Conservation (phyloP, 2,797 vertebrate genomes). For the Myotis vivesi region DNA sequence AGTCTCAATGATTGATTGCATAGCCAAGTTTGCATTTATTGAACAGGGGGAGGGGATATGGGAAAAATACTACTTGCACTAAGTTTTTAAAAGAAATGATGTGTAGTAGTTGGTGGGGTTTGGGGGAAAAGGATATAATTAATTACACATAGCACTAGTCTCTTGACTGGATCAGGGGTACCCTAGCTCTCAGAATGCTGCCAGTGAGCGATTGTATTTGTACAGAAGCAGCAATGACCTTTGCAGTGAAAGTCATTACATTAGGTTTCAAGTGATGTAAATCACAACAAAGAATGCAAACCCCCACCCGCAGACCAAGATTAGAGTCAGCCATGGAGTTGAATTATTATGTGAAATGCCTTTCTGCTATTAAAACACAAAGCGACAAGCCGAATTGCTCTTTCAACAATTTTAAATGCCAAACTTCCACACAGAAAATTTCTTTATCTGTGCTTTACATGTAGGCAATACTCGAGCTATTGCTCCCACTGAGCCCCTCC, state of each 20-base stretch:
- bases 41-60: constrained; percentile 65
- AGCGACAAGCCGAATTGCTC: constrained; percentile 79
- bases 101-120: constrained; percentile 28
- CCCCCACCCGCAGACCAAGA: constrained; percentile 79
- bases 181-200: constrained; percentile 81
- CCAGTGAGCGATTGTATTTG: constrained; percentile 81
- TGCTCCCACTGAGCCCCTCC: background rate
- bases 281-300: constrained; percentile 85
- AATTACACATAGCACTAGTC: constrained; percentile 84
- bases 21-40: constrained; percentile 70
- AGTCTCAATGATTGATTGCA: constrained; percentile 77
- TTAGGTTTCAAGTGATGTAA: constrained; percentile 84
- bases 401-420: constrained; percentile 77
- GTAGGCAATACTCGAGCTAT: background rate
- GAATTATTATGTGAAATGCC: constrained; percentile 84
- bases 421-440: constrained; percentile 43
- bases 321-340: constrained; percentile 79
- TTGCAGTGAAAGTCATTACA: constrained; percentile 83
- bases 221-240: constrained; percentile 77
- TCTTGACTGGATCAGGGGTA: constrained; percentile 82
- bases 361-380: constrained; percentile 82
- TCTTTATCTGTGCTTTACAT: constrained; percentile 31
- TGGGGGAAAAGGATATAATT: constrained; percentile 77
- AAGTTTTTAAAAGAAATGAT: constrained; percentile 78
- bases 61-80: constrained; percentile 78